phyloP scores from a whole-genome alignment of 2,113 vertebrate genomes.

The Falco punctatus region DNA sequence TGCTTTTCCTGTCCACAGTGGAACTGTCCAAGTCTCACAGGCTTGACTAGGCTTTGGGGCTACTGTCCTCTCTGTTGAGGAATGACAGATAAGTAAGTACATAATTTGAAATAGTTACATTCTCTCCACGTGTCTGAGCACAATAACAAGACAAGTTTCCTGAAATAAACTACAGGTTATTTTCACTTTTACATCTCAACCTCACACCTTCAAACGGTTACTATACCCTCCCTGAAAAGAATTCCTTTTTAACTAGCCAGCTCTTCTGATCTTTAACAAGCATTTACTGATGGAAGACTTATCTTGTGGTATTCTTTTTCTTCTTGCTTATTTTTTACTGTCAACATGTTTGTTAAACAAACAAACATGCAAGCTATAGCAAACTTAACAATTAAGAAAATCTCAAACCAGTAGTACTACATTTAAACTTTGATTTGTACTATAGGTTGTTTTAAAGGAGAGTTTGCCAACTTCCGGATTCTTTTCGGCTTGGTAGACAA shows the following conservation, averaged over 20 bases:
- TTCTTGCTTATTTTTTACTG: background rate
- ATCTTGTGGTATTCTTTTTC: background rate
- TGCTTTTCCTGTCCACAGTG: background rate
- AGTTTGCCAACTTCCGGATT: background rate
- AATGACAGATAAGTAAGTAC: background rate
- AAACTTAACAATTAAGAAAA: background rate
- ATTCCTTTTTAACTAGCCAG: background rate
- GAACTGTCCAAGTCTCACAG: background rate
- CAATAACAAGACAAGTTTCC: background rate
- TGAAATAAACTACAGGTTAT: background rate
- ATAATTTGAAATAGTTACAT: background rate
- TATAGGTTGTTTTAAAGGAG: background rate
- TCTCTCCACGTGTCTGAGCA: background rate
- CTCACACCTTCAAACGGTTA: background rate
- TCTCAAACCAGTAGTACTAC: background rate
- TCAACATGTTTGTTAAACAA: background rate
- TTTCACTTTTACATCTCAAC: background rate
- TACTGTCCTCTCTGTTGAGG: too few relatives aligned
- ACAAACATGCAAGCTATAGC: background rate
- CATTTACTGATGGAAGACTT: background rate
- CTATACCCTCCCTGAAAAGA: background rate
- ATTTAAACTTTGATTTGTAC: background rate
- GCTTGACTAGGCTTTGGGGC: fast-evolving
- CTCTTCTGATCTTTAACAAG: background rate
- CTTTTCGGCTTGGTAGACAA: background rate